Evolutionary conservation across 2,888 invertebrate species (phyloP).

Genomic region (Imbricaverruca yamaguchii): DNA sequence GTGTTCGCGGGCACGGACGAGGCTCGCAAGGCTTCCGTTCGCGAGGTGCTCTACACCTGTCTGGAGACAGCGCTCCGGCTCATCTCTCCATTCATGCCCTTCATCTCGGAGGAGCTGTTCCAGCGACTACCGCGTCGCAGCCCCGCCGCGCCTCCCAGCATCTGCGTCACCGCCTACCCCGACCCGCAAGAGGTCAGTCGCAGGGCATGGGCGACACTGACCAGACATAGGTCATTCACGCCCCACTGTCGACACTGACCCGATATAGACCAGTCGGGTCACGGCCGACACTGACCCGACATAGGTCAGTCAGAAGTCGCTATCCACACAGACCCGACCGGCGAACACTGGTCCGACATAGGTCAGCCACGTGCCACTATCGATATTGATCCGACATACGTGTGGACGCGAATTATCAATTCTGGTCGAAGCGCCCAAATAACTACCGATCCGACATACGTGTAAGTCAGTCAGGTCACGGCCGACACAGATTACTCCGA

Average conservation of each 20-base stretch:
- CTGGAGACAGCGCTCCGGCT: slow-evolving; percentile 77
- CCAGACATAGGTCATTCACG: background rate
- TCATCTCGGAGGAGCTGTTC: slow-evolving; percentile 89
- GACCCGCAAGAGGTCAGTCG: slow-evolving; percentile 33
- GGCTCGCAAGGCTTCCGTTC: slow-evolving; percentile 53
- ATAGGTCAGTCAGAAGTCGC: background rate
- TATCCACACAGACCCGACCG: too few relatives aligned
- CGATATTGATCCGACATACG: too few relatives aligned
- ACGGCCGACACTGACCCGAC: background rate
- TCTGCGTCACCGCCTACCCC: slow-evolving; percentile 85
- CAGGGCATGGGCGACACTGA: background rate
- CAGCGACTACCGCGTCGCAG: slow-evolving; percentile 66
- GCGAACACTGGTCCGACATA: background rate
- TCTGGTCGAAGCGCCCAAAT: too few relatives aligned
- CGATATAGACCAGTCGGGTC: too few relatives aligned
- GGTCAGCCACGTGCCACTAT: background rate
- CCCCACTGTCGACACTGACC: too few relatives aligned
- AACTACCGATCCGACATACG: background rate
- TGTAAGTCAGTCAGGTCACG: too few relatives aligned
- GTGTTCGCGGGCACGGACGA: slow-evolving; percentile 55
- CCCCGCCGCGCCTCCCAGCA: slow-evolving; percentile 55
- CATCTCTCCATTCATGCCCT: slow-evolving; percentile 96
- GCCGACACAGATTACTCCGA: too few relatives aligned
- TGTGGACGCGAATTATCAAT: too few relatives aligned
- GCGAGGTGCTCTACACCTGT: slow-evolving; percentile 69